phyloP scores from a whole-genome alignment of 2,113 vertebrate species.

The Hemichromis elongatus region DNA sequence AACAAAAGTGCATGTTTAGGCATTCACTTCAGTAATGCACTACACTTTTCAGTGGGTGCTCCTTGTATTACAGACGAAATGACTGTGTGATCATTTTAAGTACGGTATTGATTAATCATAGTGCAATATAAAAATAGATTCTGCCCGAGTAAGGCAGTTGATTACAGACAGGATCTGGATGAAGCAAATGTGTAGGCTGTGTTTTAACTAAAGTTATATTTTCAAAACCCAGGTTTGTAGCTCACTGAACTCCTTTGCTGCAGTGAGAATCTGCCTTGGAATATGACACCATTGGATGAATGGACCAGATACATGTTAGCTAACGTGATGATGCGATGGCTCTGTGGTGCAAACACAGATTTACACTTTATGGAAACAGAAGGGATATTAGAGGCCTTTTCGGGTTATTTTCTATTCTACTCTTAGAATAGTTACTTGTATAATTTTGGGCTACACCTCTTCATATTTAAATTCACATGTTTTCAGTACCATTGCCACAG shows the following conservation, averaged over 20 bases:
- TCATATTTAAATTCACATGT: background rate
- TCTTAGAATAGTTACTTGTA: background rate
- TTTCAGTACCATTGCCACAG: background rate
- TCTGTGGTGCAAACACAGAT: background rate
- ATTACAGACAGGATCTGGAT: background rate
- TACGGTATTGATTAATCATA: slow-evolving; percentile 17
- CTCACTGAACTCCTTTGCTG: background rate
- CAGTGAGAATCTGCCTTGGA: slow-evolving; percentile 16
- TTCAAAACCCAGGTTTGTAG: background rate
- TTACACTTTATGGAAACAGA: background rate
- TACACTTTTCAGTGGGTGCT: background rate
- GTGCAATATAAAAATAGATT: slow-evolving; percentile 4
- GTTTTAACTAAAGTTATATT: slow-evolving; percentile 40
- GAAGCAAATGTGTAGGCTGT: slow-evolving; percentile 48
- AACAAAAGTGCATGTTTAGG: slow-evolving; percentile 19
- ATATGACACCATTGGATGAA: background rate
- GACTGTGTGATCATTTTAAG: slow-evolving; percentile 12
- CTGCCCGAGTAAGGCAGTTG: background rate
- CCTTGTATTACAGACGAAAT: background rate
- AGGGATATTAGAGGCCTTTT: background rate
- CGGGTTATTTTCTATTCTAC: background rate
- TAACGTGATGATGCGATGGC: background rate
- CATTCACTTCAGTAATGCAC: background rate
- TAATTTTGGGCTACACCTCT: background rate
- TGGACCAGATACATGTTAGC: background rate